Evolutionary conservation across 2,797 vertebrate genomes (phyloP).

Genomic region (Melanotaenia pygmaea): DNA sequence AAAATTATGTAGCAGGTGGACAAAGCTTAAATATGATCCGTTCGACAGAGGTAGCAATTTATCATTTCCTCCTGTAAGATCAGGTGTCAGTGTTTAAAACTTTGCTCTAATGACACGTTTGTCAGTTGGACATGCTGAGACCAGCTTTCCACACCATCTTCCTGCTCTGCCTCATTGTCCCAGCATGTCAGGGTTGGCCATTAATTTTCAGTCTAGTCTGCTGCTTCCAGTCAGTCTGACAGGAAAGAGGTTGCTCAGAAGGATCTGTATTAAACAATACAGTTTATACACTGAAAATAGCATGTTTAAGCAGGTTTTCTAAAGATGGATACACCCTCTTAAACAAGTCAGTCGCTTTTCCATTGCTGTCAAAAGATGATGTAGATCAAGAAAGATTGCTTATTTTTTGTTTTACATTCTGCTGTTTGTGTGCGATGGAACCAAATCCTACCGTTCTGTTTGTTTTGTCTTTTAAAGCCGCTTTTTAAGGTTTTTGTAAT

Average conservation of each 20-base stretch:
- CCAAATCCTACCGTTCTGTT: not conserved
- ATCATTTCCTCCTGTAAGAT: not conserved
- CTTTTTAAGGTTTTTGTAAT: not conserved
- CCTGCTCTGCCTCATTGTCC: not conserved
- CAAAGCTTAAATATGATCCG: not conserved
- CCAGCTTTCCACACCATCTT: not conserved
- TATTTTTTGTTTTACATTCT: not conserved
- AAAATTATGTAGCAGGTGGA: not conserved
- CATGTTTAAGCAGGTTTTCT: not conserved
- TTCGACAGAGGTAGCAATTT: not conserved
- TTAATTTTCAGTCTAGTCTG: constrained; percentile 14
- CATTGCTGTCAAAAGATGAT: no score
- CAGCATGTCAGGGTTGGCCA: constrained; percentile 14
- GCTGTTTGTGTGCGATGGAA: not conserved
- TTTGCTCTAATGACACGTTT: not conserved
- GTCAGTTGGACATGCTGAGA: constrained; percentile 11
- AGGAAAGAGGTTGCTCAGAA: constrained; percentile 22
- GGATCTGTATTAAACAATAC: constrained; percentile 9
- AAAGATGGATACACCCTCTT: not conserved
- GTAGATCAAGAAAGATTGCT: not conserved
- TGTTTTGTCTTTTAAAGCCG: not conserved
- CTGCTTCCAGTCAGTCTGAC: constrained; percentile 26
- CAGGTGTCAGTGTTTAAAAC: not conserved
- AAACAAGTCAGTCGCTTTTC: no score
- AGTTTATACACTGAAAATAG: not conserved